phyloP scores from a whole-genome alignment of 2,888 invertebrate genomes.

The Machimus atricapillus region DNA sequence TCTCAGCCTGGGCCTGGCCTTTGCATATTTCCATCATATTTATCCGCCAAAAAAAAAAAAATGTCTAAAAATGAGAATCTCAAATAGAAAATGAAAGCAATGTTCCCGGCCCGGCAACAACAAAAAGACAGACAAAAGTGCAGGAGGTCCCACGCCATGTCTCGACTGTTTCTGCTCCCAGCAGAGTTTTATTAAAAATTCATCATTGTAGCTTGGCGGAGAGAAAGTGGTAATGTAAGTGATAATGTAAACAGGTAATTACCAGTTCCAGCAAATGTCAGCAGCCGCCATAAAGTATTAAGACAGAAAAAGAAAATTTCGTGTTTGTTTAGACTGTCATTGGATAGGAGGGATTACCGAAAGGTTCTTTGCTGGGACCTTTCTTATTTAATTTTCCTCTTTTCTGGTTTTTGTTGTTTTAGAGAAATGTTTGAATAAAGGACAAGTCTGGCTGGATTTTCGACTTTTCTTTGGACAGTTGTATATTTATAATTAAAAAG shows the following conservation, averaged over 20 bases:
- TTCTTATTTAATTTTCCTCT: not conserved
- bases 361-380: not conserved
- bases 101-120: not conserved
- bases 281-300: not conserved
- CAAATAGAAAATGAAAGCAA: not conserved
- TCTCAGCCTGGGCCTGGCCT: not conserved
- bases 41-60: not conserved
- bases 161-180: not conserved
- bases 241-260: not conserved
- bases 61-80: not conserved
- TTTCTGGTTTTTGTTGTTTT: not conserved
- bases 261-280: not conserved
- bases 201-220: not conserved
- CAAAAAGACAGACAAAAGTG: not conserved
- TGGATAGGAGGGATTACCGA: not conserved
- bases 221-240: not conserved
- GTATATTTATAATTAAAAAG: not conserved
- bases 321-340: not conserved
- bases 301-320: not conserved
- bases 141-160: not conserved
- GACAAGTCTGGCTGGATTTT: not conserved
- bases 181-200: not conserved
- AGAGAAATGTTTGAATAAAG: not conserved
- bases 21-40: not conserved
- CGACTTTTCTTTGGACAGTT: not conserved